These are phyloP conservation scores for Helogale parvula DNA, from an alignment of 2,113 vertebrate species.

Conservation along the genomic window DNA sequence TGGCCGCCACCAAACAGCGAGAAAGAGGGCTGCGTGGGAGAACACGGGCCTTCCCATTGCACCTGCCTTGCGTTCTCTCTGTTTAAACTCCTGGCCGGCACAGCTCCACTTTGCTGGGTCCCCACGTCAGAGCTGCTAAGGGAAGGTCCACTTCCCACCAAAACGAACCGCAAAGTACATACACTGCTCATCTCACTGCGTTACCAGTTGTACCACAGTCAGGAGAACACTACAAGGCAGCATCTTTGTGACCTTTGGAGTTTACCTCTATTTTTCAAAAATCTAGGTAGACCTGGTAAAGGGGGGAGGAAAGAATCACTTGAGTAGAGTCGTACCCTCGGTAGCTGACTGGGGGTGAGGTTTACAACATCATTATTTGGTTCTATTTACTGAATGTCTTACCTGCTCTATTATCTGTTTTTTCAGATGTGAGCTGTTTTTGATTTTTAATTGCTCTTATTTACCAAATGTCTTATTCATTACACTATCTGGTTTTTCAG, in stretches of 20 bases:
- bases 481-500: conserved; percentile 86
- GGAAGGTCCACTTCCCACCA: neutral
- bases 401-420: conserved; percentile 86
- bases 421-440: conserved; percentile 84
- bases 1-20: neutral
- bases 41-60: rapidly evolving
- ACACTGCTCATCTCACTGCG: rapidly evolving
- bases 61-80: neutral
- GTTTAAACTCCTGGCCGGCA: neutral
- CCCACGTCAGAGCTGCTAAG: neutral
- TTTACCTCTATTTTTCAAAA: neutral
- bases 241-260: neutral
- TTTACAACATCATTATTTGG: conserved; percentile 80
- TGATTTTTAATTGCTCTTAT: conserved; percentile 86
- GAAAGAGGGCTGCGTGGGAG: neutral
- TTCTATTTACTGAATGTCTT: conserved; percentile 87
- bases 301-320: neutral
- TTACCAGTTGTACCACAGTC: neutral
- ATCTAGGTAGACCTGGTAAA: neutral
- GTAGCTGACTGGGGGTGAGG: conserved; percentile 65
- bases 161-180: neutral
- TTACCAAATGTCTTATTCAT: conserved; percentile 87
- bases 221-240: neutral
- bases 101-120: too few species aligned
- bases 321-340: conserved; percentile 9